A percentile compares a stretch with the other conserved stretches of the same genome.
phyloP scores from a whole-genome alignment of 2,888 invertebrate species.

The Agrypnus murinus region DNA sequence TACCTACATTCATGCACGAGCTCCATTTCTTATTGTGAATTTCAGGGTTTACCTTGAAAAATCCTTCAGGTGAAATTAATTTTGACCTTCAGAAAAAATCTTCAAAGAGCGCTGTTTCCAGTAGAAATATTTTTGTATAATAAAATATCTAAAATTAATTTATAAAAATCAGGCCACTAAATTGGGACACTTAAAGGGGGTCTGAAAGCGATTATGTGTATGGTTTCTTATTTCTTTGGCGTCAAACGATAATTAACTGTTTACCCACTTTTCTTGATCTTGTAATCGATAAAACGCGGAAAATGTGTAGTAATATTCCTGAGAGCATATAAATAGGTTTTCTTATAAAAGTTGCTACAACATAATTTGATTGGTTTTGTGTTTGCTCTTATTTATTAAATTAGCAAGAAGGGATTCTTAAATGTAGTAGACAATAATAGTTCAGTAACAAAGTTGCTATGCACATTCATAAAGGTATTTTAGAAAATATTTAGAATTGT shows the following conservation, averaged over 20 bases:
- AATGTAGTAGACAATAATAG: too few relatives aligned
- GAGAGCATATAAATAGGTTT: background rate
- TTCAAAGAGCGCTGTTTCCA: background rate
- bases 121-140: background rate
- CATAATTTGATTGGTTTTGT: too few relatives aligned
- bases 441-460: too few relatives aligned
- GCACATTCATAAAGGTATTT: too few relatives aligned
- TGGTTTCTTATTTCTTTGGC: slow-evolving; percentile 38
- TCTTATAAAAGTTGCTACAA: too few relatives aligned
- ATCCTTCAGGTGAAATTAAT: slow-evolving; percentile 11
- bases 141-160: slow-evolving; percentile 22
- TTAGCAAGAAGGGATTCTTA: too few relatives aligned
- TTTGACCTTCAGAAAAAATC: slow-evolving; percentile 9
- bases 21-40: slow-evolving; percentile 7
- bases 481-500: too few relatives aligned
- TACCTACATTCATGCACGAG: slow-evolving; percentile 1
- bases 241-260: slow-evolving; percentile 36
- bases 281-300: slow-evolving; percentile 8
- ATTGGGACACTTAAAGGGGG: slow-evolving; percentile 29
- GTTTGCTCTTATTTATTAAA: too few relatives aligned
- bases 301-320: slow-evolving; percentile 9
- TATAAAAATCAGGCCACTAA: slow-evolving; percentile 14
- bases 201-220: slow-evolving; percentile 13
- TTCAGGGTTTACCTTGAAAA: slow-evolving; percentile 12
- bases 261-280: slow-evolving; percentile 28